Evolutionary conservation across 1,140 invertebrate species (phyloP).

Genomic region (Drosophila tropicalis): DNA sequence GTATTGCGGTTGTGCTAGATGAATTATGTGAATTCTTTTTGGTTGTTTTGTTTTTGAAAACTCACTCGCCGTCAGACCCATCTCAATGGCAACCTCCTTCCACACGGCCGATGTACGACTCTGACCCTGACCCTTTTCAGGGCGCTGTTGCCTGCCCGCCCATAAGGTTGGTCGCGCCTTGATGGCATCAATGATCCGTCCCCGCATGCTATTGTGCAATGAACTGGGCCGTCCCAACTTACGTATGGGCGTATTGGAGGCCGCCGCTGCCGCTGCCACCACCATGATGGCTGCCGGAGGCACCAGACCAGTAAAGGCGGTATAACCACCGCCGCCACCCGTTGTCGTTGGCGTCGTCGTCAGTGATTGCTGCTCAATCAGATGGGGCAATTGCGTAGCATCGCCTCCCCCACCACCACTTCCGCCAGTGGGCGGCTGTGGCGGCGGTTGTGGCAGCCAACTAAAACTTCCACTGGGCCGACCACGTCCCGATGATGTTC

Average conservation of each 20-base stretch:
- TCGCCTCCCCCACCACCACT: background rate
- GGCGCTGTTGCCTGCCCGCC: conserved; percentile 69
- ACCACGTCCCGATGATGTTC: conserved; percentile 65
- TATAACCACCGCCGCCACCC: conserved; percentile 36
- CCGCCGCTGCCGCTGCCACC: conserved; percentile 45
- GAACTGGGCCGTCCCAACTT: conserved; percentile 78
- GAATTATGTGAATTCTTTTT: background rate
- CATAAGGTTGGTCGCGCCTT: conserved; percentile 72
- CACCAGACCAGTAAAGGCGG: conserved; percentile 73
- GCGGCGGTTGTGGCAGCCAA: conserved; percentile 51
- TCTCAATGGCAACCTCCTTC: conserved; percentile 75
- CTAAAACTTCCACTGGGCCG: conserved; percentile 78
- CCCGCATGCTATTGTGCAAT: conserved; percentile 80
- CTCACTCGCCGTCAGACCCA: conserved; percentile 76
- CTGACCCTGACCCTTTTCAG: conserved; percentile 74
- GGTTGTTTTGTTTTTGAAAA: conserved; percentile 1
- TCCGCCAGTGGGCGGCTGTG: conserved; percentile 15
- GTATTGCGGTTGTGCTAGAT: background rate
- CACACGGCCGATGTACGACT: conserved; percentile 77
- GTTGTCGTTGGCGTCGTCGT: background rate
- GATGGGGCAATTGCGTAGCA: conserved; percentile 36
- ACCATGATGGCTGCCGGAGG: conserved; percentile 71
- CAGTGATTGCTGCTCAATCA: conserved; percentile 40
- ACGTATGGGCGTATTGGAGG: conserved; percentile 50
- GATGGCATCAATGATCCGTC: conserved; percentile 77